Evolutionary conservation across 35 echinoderm and acorn worm genomes (phyloP), one percentile per base, ranked within the genome.

Genomic region (Diadema setosum): DNA sequence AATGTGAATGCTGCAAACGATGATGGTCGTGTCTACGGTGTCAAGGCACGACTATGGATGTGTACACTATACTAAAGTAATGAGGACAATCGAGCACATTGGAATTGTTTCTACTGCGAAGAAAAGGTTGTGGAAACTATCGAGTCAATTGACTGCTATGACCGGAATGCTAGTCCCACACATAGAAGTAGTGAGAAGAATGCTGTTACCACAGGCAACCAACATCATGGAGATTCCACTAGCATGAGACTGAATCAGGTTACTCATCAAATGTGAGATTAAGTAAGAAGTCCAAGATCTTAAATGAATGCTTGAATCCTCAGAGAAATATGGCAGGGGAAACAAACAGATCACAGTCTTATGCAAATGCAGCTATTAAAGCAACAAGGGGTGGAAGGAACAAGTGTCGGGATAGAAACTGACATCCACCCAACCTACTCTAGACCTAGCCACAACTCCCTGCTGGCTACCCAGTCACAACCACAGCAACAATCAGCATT

Each of bases 211-310:
- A 24, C 60, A 65, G 60, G 6, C 26, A 24, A 26, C 60, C 11
- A 65, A 6, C 60, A 24, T 11, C 11, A 26, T 11, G 60, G 26
- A 65, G 60, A 65, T 65, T 24, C 29, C 23, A 6, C 60, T 26
- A 65, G 29, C 23, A 65, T 24, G 60, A 65, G 60, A 24, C 29
- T 65, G 26, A 24, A 65, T 65, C 60, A 65, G 60, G 60, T 65
- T 65, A 65, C 60, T 65, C 60, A 65, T 65, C 60, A 65, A 65
- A 27, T 65, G 60, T 65, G 60, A 65, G 60, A 65, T 65, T 65
- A 65, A 20, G 60, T 26, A 65, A 65, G 60, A 65, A 65, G 60
- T 65, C 11, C 60, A 65, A 26, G 60, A 26, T 27, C 11, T 65
- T 14, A 65, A 65, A 27, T 65, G 6, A 20, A 65, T 65, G 60